Conservation (phyloP, 2,797 vertebrate genomes). For the Halcyon chelicuti region DNA sequence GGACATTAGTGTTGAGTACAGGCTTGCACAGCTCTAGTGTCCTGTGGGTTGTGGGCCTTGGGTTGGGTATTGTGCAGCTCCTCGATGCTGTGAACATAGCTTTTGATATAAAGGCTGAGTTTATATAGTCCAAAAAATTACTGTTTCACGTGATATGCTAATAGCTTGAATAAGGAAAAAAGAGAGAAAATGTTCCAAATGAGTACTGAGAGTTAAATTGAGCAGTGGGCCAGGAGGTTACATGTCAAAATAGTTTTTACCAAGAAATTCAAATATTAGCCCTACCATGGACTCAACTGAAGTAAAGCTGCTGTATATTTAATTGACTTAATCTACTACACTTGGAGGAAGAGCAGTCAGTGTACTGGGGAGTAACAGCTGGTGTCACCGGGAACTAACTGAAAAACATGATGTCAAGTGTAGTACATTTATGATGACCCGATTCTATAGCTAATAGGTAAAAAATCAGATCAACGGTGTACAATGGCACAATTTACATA, state of each 20-base stretch:
- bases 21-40: not conserved
- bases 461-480: not conserved
- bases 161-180: not conserved
- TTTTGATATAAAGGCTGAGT: not conserved
- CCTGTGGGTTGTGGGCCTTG: not conserved
- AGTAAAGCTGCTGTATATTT: not conserved
- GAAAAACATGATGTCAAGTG: not conserved
- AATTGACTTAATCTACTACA: not conserved
- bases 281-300: not conserved
- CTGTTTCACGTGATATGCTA: not conserved
- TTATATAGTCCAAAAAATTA: not conserved
- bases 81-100: fast-evolving
- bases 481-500: not conserved
- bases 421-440: not conserved
- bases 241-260: not conserved
- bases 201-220: not conserved
- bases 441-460: not conserved
- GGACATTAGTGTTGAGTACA: too few species aligned
- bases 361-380: not conserved
- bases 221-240: not conserved
- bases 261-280: not conserved
- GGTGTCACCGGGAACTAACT: not conserved
- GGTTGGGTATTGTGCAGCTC: not conserved
- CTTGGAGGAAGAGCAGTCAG: not conserved
- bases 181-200: not conserved